Evolutionary conservation across 2,797 vertebrate genomes (phyloP), one percentile per base, ranked within the genome.

Genomic region (Melopsittacus undulatus): DNA sequence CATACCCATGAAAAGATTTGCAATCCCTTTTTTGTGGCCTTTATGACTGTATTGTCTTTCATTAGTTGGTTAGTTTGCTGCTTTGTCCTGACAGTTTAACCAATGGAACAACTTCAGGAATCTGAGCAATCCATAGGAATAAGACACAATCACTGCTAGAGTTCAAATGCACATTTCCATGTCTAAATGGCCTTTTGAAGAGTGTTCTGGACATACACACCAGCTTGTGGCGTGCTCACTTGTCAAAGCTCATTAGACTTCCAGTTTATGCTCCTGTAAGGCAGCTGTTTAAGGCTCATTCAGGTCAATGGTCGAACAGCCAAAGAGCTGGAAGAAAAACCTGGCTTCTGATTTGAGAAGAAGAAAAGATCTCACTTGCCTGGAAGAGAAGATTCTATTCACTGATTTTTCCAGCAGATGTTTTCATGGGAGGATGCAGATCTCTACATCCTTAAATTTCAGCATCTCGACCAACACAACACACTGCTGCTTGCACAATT

Each of bases 11-110:
- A 38, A 46, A 79, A 78, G 62, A 80, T 43, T 79, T 91, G 72
- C 81, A 83, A 34, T 62, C 85, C 77, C 59, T 79, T 76, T 92
- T 76, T 49, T 77, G 95, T 96, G 94, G 94, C 96, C 96, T 97
- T 97, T 70, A 54, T 51, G 45, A 72, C 74, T 29, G 32, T 16
- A 63, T 56, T 52, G 34, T 38, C 81, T 91, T 54, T n/a, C 66
- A 24, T 69, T 78, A 81, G 54, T 8, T 61, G 81, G 73, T 79
- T 69, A 76, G 57, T 46, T 63, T 38, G 23, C 69, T 69, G 66
- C 45, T 76, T 90, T 83, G 74, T 85, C 77, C 43, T 27, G 48
- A 77, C 43, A 30, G 16, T 66, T 54, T 72, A 75, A 29, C 48
- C 19, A 16, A 30, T 17, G 70, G 54, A 92, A 89, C 81, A 62